phyloP scores from a whole-genome alignment of 1,140 invertebrate species.

The Rhagoletis pomonella region DNA sequence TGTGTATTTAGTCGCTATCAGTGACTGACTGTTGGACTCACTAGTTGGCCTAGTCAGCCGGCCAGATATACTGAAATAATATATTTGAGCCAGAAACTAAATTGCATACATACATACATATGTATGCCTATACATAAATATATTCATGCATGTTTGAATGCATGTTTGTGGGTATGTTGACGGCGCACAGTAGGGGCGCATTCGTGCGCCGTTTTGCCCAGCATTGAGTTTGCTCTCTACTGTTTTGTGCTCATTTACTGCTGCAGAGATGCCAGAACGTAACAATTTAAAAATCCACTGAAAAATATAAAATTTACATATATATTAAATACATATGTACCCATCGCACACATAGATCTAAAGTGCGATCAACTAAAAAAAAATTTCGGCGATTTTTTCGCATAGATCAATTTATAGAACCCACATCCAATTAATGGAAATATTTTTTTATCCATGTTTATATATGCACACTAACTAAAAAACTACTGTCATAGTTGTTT shows the following conservation, averaged over 20 bases:
- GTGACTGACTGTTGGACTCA: neutral
- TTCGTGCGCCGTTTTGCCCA: neutral
- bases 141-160: neutral
- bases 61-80: neutral
- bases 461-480: too few relatives aligned
- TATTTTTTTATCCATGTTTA: too few relatives aligned
- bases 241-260: constrained; percentile 1
- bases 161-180: neutral
- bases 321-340: too few relatives aligned
- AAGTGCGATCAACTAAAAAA: too few relatives aligned
- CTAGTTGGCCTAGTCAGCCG: constrained; percentile 6
- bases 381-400: too few relatives aligned
- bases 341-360: too few relatives aligned
- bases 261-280: neutral
- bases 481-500: too few relatives aligned
- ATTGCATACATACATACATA: neutral
- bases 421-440: too few relatives aligned
- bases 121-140: neutral
- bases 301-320: too few relatives aligned
- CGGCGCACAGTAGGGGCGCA: constrained; percentile 39
- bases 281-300: too few relatives aligned
- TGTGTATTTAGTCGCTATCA: neutral
- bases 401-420: too few relatives aligned
- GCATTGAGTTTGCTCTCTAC: neutral
- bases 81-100: constrained; percentile 35